These are phyloP conservation scores for Eurytemora carolleeae DNA, from an alignment of 1,140 invertebrate species.

Conservation along the genomic window DNA sequence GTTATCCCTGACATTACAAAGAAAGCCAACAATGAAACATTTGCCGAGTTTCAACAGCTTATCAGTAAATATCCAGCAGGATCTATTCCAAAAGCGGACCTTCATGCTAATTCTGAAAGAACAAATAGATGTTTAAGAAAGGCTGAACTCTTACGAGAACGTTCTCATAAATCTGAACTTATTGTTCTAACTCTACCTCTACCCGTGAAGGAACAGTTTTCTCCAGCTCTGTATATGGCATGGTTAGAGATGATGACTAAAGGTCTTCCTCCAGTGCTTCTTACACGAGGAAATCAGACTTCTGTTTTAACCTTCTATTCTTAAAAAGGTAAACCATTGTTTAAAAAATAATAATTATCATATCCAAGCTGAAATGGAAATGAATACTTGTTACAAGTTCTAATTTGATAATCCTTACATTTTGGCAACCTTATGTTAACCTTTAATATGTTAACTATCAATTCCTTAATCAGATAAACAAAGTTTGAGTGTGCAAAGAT, in stretches of 20 bases:
- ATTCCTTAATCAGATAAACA: too few relatives aligned
- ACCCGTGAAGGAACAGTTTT: conserved; percentile 67
- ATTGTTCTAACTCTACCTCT: conserved; percentile 53
- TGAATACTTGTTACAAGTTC: too few relatives aligned
- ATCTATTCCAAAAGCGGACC: conserved; percentile 30
- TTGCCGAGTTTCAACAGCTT: conserved; percentile 46
- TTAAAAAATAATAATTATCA: too few relatives aligned
- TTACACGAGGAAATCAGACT: conserved; percentile 77
- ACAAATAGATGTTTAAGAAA: conserved; percentile 18
- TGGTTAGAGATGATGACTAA: conserved; percentile 76
- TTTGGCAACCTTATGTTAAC: too few relatives aligned
- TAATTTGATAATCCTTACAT: too few relatives aligned
- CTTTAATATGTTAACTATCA: too few relatives aligned
- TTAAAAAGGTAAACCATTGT: too few relatives aligned
- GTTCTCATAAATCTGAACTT: conserved; percentile 4
- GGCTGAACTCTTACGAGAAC: conserved; percentile 1
- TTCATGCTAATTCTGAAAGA: conserved; percentile 28
- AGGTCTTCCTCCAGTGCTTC: conserved; percentile 68
- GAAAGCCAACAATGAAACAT: conserved; percentile 42
- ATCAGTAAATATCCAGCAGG: conserved; percentile 28
- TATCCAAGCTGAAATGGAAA: too few relatives aligned
- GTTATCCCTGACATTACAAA: conserved; percentile 68
- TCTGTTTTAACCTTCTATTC: conserved; percentile 89
- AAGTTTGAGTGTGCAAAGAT: too few relatives aligned
- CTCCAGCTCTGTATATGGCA: conserved; percentile 76